A percentile compares a stretch with the other conserved stretches of the same genome.
phyloP scores from a whole-genome alignment of 2,888 invertebrate genomes.

The Thymelicus sylvestris region DNA sequence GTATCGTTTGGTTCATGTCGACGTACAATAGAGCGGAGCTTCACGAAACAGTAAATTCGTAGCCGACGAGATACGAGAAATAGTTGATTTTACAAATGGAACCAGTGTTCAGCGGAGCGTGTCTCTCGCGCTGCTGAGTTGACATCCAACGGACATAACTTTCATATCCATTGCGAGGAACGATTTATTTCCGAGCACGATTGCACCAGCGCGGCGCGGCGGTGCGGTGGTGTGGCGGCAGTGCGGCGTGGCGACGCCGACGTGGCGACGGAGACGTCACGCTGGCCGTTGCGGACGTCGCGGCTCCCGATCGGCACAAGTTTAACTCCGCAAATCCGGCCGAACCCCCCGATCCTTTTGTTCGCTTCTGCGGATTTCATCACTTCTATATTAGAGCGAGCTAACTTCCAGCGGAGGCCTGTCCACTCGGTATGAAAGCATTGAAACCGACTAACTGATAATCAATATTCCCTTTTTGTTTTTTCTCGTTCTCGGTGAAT shows the following conservation, averaged over 20 bases:
- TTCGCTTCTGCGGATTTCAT: conserved; percentile 37
- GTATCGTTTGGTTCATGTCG: background rate
- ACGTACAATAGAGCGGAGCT: conserved; percentile 10
- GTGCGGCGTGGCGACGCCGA: too few relatives aligned
- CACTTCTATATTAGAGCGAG: conserved; percentile 39
- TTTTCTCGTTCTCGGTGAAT: conserved; percentile 16
- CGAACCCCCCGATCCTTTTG: conserved; percentile 42
- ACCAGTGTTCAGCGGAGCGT: conserved; percentile 34
- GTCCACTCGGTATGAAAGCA: conserved; percentile 25
- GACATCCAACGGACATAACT: conserved; percentile 36
- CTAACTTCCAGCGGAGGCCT: conserved; percentile 36
- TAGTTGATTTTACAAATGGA: conserved; percentile 37
- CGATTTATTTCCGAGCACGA: conserved; percentile 49
- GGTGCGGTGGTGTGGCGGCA: too few relatives aligned
- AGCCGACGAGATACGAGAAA: conserved; percentile 25
- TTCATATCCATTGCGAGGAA: conserved; percentile 36
- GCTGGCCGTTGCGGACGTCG: conserved; percentile 24
- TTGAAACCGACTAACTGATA: conserved; percentile 34
- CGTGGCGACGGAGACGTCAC: conserved; percentile 40
- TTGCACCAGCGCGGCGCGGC: conserved; percentile 39
- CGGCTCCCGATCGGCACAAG: conserved; percentile 26
- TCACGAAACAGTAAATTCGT: conserved; percentile 25
- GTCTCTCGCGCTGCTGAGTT: conserved; percentile 34
- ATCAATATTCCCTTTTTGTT: conserved; percentile 37
- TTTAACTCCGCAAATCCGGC: conserved; percentile 41